phyloP scores from a whole-genome alignment of 1,140 invertebrate species.

The Araneus ventricosus region DNA sequence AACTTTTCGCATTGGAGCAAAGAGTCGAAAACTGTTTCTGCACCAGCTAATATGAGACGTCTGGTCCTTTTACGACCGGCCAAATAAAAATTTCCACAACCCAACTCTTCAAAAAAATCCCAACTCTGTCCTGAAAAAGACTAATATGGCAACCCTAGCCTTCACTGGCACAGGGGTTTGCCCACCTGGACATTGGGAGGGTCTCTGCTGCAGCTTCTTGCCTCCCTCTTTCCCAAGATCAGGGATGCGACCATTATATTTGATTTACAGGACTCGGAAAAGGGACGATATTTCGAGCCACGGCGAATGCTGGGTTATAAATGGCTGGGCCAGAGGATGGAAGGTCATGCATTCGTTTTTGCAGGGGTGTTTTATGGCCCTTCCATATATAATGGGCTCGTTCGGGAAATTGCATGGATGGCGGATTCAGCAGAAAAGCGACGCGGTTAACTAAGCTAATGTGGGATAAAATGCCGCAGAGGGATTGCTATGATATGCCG shows the following conservation, averaged over 20 bases:
- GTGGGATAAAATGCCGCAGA: not conserved
- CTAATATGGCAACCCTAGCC: too few species aligned
- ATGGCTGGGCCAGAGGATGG: not conserved
- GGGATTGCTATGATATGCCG: too few species aligned
- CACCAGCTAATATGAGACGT: too few species aligned
- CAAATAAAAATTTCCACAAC: too few species aligned
- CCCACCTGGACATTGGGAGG: constrained; percentile 12
- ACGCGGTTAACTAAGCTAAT: not conserved
- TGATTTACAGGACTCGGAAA: constrained; percentile 34
- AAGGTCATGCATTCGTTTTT: constrained; percentile 1
- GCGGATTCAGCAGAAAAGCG: not conserved
- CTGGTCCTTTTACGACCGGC: too few species aligned
- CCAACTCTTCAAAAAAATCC: too few species aligned
- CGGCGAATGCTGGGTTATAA: not conserved
- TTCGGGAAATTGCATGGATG: not conserved
- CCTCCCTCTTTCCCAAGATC: not conserved
- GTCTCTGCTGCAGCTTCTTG: not conserved
- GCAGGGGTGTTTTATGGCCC: not conserved
- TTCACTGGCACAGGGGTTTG: not conserved
- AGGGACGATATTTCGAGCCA: not conserved
- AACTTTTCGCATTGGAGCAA: too few species aligned
- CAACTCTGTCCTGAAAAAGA: too few species aligned
- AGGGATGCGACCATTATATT: constrained; percentile 25
- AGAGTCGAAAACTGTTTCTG: too few species aligned
- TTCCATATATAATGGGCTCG: not conserved